These are phyloP conservation scores for Propithecus coquereli DNA, from an alignment of 2,113 vertebrate genomes.

Conservation along the genomic window DNA sequence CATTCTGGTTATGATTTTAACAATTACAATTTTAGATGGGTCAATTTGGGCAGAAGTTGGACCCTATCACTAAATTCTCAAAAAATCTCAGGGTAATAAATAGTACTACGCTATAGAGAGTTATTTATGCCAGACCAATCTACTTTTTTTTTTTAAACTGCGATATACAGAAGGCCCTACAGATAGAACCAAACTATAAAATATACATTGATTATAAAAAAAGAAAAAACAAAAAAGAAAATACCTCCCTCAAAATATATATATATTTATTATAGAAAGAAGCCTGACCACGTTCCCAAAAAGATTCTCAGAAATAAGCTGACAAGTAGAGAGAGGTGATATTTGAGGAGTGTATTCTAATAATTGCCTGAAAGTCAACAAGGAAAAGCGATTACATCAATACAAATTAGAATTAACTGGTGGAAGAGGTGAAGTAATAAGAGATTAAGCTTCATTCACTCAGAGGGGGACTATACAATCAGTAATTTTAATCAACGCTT, in stretches of 20 bases:
- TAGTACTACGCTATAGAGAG: neutral
- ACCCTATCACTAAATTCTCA: neutral
- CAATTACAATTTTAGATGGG: neutral
- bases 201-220: neutral
- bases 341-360: neutral
- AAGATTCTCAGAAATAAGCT: conserved; percentile 34
- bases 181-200: conserved; percentile 32
- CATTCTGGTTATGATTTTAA: neutral
- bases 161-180: neutral
- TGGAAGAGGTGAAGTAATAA: neutral
- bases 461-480: neutral
- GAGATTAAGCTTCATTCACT: neutral
- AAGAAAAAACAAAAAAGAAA: too few species aligned
- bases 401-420: neutral
- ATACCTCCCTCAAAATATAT: neutral
- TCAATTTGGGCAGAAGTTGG: neutral
- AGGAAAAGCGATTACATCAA: neutral
- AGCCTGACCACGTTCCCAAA: neutral
- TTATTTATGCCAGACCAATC: neutral
- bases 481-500: neutral
- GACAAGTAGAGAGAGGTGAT: neutral
- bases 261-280: neutral
- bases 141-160: neutral
- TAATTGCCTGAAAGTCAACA: neutral
- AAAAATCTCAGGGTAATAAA: neutral